phyloP scores from a whole-genome alignment of 2,113 vertebrate genomes.

The Physeter macrocephalus region DNA sequence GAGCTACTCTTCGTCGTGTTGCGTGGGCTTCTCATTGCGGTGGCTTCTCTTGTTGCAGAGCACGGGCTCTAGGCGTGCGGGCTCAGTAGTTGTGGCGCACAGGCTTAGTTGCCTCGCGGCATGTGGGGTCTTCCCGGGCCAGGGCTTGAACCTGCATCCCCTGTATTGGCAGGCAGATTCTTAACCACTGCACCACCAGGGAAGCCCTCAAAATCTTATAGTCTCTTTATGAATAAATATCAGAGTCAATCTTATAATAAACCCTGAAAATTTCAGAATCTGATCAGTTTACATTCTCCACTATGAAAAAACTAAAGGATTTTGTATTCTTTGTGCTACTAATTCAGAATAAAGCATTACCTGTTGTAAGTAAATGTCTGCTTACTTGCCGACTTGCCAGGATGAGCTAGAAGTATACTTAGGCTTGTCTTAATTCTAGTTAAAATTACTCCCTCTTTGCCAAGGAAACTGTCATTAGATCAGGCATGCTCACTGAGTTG shows the following conservation, averaged over 20 bases:
- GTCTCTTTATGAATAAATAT: not conserved
- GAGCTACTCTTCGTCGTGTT: no score
- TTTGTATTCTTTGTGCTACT: constrained; percentile 5
- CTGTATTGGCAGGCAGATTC: no score
- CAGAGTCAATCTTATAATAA: not conserved
- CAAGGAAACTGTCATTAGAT: not conserved
- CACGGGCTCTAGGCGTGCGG: no score
- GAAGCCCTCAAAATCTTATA: not conserved
- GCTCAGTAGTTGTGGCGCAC: no score
- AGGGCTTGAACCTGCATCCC: no score
- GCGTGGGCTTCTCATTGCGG: no score
- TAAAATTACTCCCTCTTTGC: not conserved
- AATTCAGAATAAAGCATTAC: not conserved
- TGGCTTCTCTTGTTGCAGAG: no score
- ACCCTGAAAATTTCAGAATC: not conserved
- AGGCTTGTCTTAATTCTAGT: not conserved
- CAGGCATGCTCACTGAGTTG: not conserved
- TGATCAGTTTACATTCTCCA: not conserved
- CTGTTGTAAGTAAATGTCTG: not conserved
- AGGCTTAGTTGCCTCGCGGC: no score
- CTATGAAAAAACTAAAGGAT: not conserved
- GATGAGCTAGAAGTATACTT: not conserved
- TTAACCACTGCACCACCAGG: no score
- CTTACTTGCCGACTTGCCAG: not conserved
- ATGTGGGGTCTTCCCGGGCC: no score